Evolutionary conservation across 2,888 invertebrate genomes (phyloP).

Genomic region (Idaea aversata): DNA sequence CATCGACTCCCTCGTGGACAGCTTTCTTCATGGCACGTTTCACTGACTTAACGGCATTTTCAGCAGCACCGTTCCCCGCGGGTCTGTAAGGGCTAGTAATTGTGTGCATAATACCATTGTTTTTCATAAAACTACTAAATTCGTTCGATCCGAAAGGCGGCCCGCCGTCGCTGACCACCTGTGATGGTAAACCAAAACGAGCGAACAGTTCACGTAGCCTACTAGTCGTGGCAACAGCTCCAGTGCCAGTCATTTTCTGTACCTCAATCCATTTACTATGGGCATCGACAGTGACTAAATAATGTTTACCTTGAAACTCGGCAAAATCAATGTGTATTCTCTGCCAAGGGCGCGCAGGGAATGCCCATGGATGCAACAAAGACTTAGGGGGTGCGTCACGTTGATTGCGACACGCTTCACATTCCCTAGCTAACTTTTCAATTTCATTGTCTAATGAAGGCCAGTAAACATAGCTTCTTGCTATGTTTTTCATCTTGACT

Average conservation of each 20-base stretch:
- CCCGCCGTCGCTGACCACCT: slow-evolving; percentile 20
- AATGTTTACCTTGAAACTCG: slow-evolving; percentile 13
- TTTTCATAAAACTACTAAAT: slow-evolving; percentile 15
- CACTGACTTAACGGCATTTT: slow-evolving; percentile 26
- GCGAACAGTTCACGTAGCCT: slow-evolving; percentile 11
- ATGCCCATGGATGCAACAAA: slow-evolving; percentile 25
- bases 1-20: slow-evolving; percentile 13
- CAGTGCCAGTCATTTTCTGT: slow-evolving; percentile 5
- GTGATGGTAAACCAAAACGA: slow-evolving; percentile 18
- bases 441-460: slow-evolving; percentile 26
- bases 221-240: neutral
- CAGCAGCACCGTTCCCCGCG: slow-evolving; percentile 24
- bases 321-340: slow-evolving; percentile 18
- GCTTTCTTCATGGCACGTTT: slow-evolving; percentile 26
- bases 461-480: slow-evolving; percentile 29
- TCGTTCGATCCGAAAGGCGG: slow-evolving; percentile 17
- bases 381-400: slow-evolving; percentile 29
- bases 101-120: slow-evolving; percentile 17
- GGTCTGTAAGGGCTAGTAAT: slow-evolving; percentile 20
- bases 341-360: slow-evolving; percentile 14
- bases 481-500: slow-evolving; percentile 28
- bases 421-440: slow-evolving; percentile 22
- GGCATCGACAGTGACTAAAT: slow-evolving; percentile 17
- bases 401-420: slow-evolving; percentile 23
- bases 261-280: slow-evolving; percentile 20